Evolutionary conservation across 2,113 vertebrate genomes (phyloP).

Genomic region (Donacobius atricapilla): DNA sequence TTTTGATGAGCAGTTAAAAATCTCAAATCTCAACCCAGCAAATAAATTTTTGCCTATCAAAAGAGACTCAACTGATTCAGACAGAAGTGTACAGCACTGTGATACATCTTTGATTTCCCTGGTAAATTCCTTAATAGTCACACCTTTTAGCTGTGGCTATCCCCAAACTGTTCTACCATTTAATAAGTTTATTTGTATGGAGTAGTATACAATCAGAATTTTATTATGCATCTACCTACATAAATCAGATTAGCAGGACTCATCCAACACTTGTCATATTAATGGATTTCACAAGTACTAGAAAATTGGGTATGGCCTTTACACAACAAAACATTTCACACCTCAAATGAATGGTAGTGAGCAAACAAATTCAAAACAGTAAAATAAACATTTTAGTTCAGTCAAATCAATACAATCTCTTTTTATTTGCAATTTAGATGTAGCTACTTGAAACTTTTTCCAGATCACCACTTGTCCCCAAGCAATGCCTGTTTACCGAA

Average conservation of each 20-base stretch:
- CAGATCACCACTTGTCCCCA: not conserved
- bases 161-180: not conserved
- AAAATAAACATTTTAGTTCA: not conserved
- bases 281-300: not conserved
- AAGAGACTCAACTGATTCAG: not conserved
- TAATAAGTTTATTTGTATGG: not conserved
- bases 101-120: not conserved
- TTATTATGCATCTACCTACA: not conserved
- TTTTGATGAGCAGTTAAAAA: not conserved
- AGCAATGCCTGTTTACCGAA: not conserved
- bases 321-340: not conserved
- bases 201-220: not conserved
- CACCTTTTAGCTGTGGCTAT: not conserved
- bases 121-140: not conserved
- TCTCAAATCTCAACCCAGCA: not conserved
- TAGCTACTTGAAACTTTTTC: not conserved
- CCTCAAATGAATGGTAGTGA: not conserved
- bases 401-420: not conserved
- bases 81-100: not conserved
- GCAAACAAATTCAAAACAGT: not conserved
- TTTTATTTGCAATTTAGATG: slow-evolving; percentile 8
- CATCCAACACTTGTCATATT: not conserved
- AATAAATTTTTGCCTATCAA: not conserved
- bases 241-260: not conserved
- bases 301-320: not conserved